Percentiles rank a stretch among this genome's conserved stretches.
phyloP scores from a whole-genome alignment of 2,113 vertebrate genomes.

The Poeciliopsis turrubarensis region DNA sequence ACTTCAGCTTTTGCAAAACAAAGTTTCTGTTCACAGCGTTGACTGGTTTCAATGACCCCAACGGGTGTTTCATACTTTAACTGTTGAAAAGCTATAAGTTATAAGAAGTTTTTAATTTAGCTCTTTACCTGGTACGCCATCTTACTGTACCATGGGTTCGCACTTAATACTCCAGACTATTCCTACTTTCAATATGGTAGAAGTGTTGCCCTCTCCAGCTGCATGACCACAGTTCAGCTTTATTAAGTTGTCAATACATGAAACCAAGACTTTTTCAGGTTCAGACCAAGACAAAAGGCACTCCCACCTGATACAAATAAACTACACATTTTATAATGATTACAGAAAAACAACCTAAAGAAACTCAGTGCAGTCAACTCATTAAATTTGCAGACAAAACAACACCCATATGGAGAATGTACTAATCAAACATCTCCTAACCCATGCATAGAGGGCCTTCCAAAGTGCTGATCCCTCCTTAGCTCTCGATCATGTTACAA shows the following conservation, averaged over 20 bases:
- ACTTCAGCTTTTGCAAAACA: neutral
- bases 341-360: neutral
- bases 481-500: too few relatives aligned
- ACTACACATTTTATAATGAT: neutral
- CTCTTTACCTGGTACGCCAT: neutral
- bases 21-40: neutral
- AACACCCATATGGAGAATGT: too few relatives aligned
- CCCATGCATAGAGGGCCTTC: too few relatives aligned
- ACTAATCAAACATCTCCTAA: too few relatives aligned
- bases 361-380: too few relatives aligned
- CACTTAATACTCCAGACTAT: neutral
- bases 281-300: neutral
- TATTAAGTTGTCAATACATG: neutral
- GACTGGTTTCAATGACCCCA: neutral
- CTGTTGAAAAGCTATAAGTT: neutral
- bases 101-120: neutral
- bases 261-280: neutral
- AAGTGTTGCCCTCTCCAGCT: neutral
- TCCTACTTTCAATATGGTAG: neutral
- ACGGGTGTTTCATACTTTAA: neutral
- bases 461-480: too few relatives aligned
- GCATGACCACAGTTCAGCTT: neutral
- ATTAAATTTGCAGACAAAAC: too few relatives aligned
- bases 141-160: neutral
- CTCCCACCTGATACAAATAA: neutral